These are phyloP conservation scores for Unio delphinus DNA, from an alignment of 2,888 invertebrate species.

Conservation along the genomic window DNA sequence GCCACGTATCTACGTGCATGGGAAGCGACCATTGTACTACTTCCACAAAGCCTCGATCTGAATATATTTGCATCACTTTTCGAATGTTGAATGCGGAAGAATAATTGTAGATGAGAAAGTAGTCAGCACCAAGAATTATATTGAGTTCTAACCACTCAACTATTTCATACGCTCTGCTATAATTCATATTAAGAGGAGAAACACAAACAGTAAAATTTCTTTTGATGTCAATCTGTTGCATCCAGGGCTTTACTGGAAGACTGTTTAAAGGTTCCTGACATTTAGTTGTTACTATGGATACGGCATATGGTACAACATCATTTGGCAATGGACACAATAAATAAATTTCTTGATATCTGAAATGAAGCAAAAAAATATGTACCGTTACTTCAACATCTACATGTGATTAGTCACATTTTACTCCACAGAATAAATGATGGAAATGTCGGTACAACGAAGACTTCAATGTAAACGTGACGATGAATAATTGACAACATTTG, in stretches of 20 bases:
- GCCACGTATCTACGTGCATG: conserved; percentile 42
- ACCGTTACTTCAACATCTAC: no score
- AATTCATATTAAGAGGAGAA: conserved; percentile 50
- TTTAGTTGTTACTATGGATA: neutral
- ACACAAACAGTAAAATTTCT: conserved; percentile 54
- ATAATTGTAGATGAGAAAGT: conserved; percentile 62
- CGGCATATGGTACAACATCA: neutral
- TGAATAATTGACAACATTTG: no score
- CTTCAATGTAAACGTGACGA: no score
- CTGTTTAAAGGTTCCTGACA: no score
- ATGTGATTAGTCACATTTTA: no score
- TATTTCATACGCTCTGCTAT: conserved; percentile 55
- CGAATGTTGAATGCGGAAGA: conserved; percentile 50
- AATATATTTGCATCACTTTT: conserved; percentile 51
- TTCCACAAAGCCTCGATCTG: conserved; percentile 44
- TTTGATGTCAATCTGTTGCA: neutral
- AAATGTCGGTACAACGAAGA: no score
- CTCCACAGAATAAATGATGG: no score
- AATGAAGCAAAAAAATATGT: no score
- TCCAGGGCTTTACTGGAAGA: no score
- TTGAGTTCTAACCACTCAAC: conserved; percentile 68
- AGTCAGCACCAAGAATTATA: conserved; percentile 61
- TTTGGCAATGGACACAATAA: conserved; percentile 1
- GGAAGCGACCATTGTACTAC: conserved; percentile 64
- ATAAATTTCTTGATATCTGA: neutral